These are phyloP conservation scores for Talpa occidentalis DNA, from an alignment of 2,113 vertebrate genomes.

Conservation along the genomic window DNA sequence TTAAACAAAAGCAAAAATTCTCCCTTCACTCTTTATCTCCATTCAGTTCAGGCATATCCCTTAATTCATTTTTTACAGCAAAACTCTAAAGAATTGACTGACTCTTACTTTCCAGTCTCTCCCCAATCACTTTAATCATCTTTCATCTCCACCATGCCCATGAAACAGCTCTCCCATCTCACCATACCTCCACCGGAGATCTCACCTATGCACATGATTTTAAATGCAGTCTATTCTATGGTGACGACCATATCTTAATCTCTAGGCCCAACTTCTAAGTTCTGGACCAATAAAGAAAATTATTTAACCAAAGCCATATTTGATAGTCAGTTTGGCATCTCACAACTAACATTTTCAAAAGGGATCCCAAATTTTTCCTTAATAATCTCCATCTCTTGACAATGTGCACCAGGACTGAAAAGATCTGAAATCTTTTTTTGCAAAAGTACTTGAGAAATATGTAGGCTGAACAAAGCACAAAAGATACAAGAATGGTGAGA, in stretches of 20 bases:
- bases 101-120: background rate
- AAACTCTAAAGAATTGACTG: background rate
- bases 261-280: background rate
- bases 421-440: background rate
- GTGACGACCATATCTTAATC: background rate
- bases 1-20: background rate
- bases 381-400: background rate
- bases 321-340: background rate
- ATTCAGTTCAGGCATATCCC: background rate
- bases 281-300: background rate
- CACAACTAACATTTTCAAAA: background rate
- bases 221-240: background rate
- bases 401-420: background rate
- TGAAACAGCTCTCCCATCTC: background rate
- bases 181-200: background rate
- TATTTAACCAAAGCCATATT: constrained; percentile 3
- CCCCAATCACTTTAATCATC: background rate
- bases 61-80: background rate
- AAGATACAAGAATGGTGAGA: background rate
- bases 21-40: background rate
- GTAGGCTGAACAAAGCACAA: background rate
- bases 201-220: background rate
- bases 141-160: background rate
- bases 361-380: background rate
- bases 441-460: background rate